phyloP scores from a whole-genome alignment of 2,113 vertebrate species.

The Microtus montanus region DNA sequence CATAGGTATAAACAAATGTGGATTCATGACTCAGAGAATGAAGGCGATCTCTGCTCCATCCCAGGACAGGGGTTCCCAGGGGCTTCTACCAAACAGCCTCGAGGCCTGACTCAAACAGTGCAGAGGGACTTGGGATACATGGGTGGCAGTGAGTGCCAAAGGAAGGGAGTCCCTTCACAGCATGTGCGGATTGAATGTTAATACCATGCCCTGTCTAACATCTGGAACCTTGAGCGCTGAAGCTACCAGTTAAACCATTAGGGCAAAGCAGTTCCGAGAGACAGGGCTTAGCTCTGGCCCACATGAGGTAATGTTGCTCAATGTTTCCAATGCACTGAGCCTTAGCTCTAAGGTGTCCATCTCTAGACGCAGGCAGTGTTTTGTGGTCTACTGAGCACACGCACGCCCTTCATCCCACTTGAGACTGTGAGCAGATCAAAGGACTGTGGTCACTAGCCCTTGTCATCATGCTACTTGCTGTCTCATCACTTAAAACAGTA shows the following conservation, averaged over 20 bases:
- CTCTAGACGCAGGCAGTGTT: neutral
- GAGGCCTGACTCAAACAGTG: neutral
- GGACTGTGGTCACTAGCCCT: neutral
- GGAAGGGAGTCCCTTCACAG: neutral
- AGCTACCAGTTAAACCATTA: neutral
- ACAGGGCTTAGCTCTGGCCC: neutral
- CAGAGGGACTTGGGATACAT: neutral
- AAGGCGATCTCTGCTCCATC: neutral
- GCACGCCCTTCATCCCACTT: neutral
- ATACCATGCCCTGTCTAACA: neutral
- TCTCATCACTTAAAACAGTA: neutral
- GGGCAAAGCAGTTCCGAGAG: neutral
- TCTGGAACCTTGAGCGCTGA: neutral
- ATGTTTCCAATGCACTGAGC: neutral
- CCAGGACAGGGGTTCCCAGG: neutral
- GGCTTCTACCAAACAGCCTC: neutral
- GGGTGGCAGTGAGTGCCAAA: rapidly evolving
- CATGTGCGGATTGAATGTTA: neutral
- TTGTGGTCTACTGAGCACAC: neutral
- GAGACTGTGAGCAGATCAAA: neutral
- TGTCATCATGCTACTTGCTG: neutral
- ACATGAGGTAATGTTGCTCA: neutral
- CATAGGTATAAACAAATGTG: neutral
- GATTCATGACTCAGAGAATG: neutral
- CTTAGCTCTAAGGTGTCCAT: neutral